These are phyloP conservation scores for Natrix natrix DNA, from an alignment of 2,797 vertebrate genomes.

Conservation along the genomic window DNA sequence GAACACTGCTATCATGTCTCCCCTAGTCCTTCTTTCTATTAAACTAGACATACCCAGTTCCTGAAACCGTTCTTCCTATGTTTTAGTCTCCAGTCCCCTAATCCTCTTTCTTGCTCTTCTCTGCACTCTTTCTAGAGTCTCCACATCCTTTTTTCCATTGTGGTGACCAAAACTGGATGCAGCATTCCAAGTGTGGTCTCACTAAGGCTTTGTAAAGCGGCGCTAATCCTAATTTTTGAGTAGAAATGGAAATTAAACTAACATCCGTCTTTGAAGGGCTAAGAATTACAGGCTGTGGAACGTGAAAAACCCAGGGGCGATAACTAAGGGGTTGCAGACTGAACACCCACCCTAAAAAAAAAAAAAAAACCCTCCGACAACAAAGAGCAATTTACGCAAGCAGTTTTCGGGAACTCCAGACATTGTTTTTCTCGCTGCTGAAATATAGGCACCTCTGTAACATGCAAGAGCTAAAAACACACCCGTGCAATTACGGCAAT, in stretches of 20 bases:
- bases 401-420: conserved; percentile 1
- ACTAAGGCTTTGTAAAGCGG: not conserved
- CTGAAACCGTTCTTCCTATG: not conserved
- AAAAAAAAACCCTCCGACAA: conserved; percentile 1
- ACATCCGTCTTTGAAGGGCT: conserved; percentile 18
- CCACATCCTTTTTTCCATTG: not conserved
- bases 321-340: not conserved
- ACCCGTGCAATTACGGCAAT: conserved; percentile 37
- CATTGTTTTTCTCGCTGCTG: conserved; percentile 3
- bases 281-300: conserved; percentile 10
- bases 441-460: conserved; percentile 27
- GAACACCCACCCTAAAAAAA: conserved; percentile 18
- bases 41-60: too few relatives aligned
- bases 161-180: not conserved
- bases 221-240: not conserved
- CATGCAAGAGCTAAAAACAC: conserved; percentile 39
- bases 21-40: not conserved
- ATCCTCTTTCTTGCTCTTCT: not conserved
- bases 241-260: conserved; percentile 26
- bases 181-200: not conserved
- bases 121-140: not conserved
- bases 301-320: not conserved
- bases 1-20: too few relatives aligned
- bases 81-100: not conserved
- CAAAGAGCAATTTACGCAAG: conserved; percentile 8